A percentile compares a stretch with the other conserved stretches of the same genome.
phyloP scores from a whole-genome alignment of 2,797 vertebrate genomes.

The Eulemur mongoz region DNA sequence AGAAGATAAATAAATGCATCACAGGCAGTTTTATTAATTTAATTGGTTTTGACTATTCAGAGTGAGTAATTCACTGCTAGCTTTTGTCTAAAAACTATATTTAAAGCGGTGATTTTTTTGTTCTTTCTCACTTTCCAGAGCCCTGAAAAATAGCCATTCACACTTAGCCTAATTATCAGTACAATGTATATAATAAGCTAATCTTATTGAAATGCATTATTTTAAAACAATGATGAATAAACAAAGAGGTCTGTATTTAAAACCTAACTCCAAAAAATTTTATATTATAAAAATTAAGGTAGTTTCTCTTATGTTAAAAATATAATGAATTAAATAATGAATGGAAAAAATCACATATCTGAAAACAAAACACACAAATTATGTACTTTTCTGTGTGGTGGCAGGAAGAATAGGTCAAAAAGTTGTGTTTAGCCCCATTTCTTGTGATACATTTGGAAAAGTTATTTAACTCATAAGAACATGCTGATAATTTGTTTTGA shows the following conservation, averaged over 20 bases:
- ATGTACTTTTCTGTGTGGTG: neutral
- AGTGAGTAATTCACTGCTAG: neutral
- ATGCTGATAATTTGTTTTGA: conserved; percentile 14
- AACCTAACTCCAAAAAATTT: neutral
- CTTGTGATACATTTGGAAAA: conserved; percentile 4
- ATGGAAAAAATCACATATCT: neutral
- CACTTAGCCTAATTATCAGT: neutral
- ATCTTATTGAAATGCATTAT: neutral
- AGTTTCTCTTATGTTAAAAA: neutral
- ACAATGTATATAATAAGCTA: neutral
- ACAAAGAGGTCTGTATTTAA: neutral
- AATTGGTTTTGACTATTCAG: neutral
- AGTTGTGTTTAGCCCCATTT: neutral
- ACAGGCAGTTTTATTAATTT: neutral
- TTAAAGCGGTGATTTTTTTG: neutral
- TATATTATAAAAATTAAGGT: neutral
- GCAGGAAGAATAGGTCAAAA: neutral
- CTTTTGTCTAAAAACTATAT: neutral
- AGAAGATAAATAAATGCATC: neutral
- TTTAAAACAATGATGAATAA: neutral
- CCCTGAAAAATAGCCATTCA: neutral
- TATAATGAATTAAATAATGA: neutral
- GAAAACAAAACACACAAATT: conserved; percentile 2
- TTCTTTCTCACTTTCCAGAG: neutral
- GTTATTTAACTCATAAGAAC: conserved; percentile 30